Conservation (phyloP, 2,113 vertebrate species). For the Paracanthobrama guichenoti region DNA sequence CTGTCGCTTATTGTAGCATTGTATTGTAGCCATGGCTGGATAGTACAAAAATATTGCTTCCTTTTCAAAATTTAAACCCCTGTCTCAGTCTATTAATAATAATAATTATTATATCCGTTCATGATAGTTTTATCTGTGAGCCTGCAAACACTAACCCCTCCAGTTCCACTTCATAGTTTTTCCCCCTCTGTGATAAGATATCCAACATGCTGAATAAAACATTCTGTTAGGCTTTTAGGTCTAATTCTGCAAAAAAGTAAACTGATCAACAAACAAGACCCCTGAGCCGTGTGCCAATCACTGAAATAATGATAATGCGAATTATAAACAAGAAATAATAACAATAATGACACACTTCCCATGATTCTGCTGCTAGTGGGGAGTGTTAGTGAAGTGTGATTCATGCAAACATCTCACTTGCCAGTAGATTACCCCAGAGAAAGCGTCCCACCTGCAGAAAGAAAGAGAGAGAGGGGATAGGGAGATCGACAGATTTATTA, state of each 20-base stretch:
- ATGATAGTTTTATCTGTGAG: neutral
- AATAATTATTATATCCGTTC: neutral
- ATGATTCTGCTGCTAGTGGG: constrained; percentile 33
- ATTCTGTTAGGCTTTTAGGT: constrained; percentile 9
- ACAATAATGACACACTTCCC: constrained; percentile 56
- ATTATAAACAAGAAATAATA: constrained; percentile 51
- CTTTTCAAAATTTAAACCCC: neutral
- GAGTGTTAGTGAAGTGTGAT: constrained; percentile 52
- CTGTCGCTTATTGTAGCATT: neutral
- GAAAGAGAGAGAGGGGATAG: constrained; percentile 56
- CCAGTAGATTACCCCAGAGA: constrained; percentile 72
- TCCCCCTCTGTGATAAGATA: neutral
- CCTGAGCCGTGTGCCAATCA: constrained; percentile 38
- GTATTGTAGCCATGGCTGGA: neutral
- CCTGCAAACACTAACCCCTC: neutral
- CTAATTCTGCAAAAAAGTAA: constrained; percentile 21
- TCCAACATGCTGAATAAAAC: constrained; percentile 4
- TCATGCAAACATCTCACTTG: constrained; percentile 76
- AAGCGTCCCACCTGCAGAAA: constrained; percentile 62
- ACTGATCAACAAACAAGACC: constrained; percentile 14
- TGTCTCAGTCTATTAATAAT: neutral
- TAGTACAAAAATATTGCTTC: neutral
- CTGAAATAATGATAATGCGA: constrained; percentile 37
- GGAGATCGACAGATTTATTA: constrained; percentile 61
- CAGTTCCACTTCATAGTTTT: neutral